phyloP scores from a whole-genome alignment of 2,888 invertebrate species.

The Xylota sylvarum region DNA sequence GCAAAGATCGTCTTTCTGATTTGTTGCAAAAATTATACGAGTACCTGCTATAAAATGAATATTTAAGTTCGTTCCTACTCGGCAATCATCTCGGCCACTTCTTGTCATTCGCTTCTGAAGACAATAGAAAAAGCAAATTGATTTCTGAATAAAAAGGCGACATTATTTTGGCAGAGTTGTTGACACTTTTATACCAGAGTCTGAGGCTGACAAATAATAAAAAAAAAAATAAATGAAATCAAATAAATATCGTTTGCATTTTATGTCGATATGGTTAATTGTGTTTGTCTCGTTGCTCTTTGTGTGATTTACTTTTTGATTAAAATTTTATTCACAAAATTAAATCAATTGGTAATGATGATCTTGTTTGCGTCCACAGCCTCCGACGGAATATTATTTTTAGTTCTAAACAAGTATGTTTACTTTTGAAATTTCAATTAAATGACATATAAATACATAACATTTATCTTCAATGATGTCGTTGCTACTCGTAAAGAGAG shows the following conservation, averaged over 20 bases:
- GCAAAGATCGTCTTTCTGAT: not conserved
- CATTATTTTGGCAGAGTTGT: slow-evolving; percentile 43
- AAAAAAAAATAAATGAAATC: slow-evolving; percentile 11
- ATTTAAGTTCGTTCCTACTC: not conserved
- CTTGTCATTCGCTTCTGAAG: not conserved
- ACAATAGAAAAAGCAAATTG: slow-evolving; percentile 16
- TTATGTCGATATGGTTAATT: slow-evolving; percentile 38
- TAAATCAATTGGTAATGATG: slow-evolving; percentile 34
- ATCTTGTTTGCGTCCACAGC: slow-evolving; percentile 33
- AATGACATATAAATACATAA: not conserved
- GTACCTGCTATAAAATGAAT: not conserved
- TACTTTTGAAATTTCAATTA: slow-evolving; percentile 12
- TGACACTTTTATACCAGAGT: slow-evolving; percentile 6
- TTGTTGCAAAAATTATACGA: slow-evolving; percentile 7
- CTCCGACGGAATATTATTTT: not conserved
- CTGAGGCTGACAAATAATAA: not conserved
- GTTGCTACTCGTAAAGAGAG: slow-evolving; percentile 3
- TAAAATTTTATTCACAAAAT: slow-evolving; percentile 17
- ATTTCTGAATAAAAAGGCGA: slow-evolving; percentile 24
- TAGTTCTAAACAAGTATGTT: slow-evolving; percentile 22
- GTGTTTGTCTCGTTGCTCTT: slow-evolving; percentile 2
- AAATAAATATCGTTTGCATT: slow-evolving; percentile 33
- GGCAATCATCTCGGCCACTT: not conserved
- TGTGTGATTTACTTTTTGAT: slow-evolving; percentile 12
- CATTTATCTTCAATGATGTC: not conserved